These are phyloP conservation scores for Leptinotarsa rubiginosa DNA, from an alignment of 2,888 invertebrate species.

Conservation along the genomic window DNA sequence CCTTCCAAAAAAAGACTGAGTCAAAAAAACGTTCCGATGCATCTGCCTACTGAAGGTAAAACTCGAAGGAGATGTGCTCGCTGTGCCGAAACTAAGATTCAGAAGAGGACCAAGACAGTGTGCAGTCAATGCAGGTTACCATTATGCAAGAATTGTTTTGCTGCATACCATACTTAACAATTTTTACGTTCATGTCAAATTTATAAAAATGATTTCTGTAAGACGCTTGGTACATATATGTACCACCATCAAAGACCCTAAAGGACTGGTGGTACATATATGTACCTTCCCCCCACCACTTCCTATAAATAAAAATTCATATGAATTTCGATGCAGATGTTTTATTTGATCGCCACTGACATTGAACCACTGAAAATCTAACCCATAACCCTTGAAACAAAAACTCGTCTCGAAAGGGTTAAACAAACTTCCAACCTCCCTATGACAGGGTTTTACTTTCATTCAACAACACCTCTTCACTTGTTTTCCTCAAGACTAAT, in stretches of 20 bases:
- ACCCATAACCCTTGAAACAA: too few species aligned
- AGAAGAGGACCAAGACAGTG: constrained; percentile 21
- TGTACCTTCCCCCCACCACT: constrained; percentile 18
- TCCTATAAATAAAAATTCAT: constrained; percentile 20
- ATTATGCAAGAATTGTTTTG: constrained; percentile 6
- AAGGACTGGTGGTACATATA: constrained; percentile 24
- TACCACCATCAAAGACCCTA: constrained; percentile 14
- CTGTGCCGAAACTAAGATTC: constrained; percentile 16
- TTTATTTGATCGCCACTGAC: constrained; percentile 24
- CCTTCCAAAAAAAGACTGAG: constrained; percentile 27
- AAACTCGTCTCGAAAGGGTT: too few species aligned
- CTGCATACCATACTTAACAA: not conserved
- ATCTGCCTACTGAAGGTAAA: constrained; percentile 24
- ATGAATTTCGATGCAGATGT: constrained; percentile 18
- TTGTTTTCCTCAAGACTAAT: too few species aligned
- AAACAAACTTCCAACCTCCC: too few species aligned
- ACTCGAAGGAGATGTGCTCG: constrained; percentile 18
- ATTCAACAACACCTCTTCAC: too few species aligned
- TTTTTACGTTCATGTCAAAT: constrained; percentile 20
- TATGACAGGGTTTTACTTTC: too few species aligned
- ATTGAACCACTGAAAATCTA: not conserved
- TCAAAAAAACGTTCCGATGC: constrained; percentile 24
- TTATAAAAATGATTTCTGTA: constrained; percentile 6
- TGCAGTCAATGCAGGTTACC: constrained; percentile 19
- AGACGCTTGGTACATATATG: constrained; percentile 21